Conservation (phyloP, 2,888 invertebrate species). For the Oxycera nigricornis region DNA sequence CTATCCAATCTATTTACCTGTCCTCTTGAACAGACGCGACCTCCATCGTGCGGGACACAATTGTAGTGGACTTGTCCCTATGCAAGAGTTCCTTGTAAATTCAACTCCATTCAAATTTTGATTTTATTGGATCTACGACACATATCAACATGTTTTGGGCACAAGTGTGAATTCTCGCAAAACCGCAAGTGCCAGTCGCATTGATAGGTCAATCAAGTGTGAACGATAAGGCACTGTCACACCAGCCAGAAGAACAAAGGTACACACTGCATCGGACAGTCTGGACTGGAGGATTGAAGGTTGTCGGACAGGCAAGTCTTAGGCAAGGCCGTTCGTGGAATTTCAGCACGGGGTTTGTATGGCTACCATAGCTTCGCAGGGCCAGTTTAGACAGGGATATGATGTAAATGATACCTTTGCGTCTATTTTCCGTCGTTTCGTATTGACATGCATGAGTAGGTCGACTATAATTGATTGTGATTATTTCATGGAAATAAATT, state of each 20-base stretch:
- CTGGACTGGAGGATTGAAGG: background rate
- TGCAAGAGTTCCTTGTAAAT: too few species aligned
- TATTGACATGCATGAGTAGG: too few species aligned
- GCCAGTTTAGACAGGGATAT: background rate
- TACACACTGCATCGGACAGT: constrained; percentile 19
- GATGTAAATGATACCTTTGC: background rate
- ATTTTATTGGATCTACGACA: too few species aligned
- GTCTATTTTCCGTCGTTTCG: background rate
- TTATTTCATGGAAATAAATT: too few species aligned
- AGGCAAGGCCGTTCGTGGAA: background rate
- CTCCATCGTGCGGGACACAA: too few species aligned
- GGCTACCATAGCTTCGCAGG: too few species aligned
- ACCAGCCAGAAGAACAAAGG: background rate
- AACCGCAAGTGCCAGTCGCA: constrained; percentile 11
- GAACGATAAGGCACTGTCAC: constrained; percentile 5
- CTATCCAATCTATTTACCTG: too few species aligned
- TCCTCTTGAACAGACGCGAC: too few species aligned
- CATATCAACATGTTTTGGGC: constrained; percentile 16
- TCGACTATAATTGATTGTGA: too few species aligned
- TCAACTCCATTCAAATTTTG: too few species aligned
- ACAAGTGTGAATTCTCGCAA: constrained; percentile 15
- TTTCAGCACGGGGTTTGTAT: too few species aligned
- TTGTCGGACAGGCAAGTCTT: background rate
- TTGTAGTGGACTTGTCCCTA: too few species aligned
- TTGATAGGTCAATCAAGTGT: constrained; percentile 12